Conservation (phyloP, 1,140 invertebrate species). For the Eciton burchellii region DNA sequence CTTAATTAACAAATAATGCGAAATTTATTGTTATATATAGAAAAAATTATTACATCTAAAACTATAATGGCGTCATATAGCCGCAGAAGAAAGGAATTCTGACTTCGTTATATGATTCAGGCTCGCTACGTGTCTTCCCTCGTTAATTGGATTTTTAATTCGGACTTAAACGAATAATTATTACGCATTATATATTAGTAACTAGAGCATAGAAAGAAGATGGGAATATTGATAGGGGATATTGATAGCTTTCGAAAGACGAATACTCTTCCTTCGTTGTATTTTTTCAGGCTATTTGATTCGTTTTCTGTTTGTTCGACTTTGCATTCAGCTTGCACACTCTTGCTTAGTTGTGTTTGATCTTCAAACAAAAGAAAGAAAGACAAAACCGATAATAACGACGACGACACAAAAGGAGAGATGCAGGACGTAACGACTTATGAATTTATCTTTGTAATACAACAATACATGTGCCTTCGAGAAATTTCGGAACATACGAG, state of each 20-base stretch:
- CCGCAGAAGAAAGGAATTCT: constrained; percentile 14
- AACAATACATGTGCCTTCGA: constrained; percentile 80
- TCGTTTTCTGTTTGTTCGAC: constrained; percentile 50
- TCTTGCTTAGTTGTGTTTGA: constrained; percentile 47
- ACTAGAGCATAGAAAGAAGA: not conserved
- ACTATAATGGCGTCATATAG: constrained; percentile 1
- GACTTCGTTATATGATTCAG: constrained; percentile 22
- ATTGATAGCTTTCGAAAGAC: not conserved
- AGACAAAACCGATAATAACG: not conserved
- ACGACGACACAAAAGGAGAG: not conserved
- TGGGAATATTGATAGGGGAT: not conserved
- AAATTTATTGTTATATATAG: not conserved
- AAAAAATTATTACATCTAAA: no score
- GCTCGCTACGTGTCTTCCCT: constrained; percentile 19
- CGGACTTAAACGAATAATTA: constrained; percentile 28
- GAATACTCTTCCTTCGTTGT: constrained; percentile 35
- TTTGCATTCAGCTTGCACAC: constrained; percentile 31
- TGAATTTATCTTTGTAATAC: constrained; percentile 65
- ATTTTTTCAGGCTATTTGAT: constrained; percentile 54
- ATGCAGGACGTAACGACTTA: constrained; percentile 25
- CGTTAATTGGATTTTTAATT: constrained; percentile 44
- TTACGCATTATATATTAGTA: constrained; percentile 42
- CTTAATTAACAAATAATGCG: not conserved
- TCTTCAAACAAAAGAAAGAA: constrained; percentile 2
- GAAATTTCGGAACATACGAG: constrained; percentile 60